Conservation (phyloP, 2,113 vertebrate genomes). For the Paracanthobrama guichenoti region DNA sequence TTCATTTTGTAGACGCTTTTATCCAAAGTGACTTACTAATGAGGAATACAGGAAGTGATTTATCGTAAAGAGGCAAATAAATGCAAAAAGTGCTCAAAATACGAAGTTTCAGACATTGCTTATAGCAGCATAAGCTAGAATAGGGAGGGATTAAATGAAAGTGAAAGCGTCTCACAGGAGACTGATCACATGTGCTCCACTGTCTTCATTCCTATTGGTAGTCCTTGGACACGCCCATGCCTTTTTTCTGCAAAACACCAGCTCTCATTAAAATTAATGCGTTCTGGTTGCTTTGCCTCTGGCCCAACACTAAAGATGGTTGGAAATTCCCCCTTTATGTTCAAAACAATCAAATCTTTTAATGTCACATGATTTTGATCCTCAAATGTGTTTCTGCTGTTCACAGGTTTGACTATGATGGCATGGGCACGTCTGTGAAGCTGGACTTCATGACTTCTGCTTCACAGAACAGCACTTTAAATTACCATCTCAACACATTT, state of each 20-base stretch:
- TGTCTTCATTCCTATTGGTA: not conserved
- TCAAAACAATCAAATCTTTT: not conserved
- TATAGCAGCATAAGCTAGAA: no score
- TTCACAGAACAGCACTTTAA: slow-evolving; percentile 67
- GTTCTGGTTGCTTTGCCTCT: not conserved
- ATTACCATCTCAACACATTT: slow-evolving; percentile 67
- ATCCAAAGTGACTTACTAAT: no score
- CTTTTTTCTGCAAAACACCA: not conserved
- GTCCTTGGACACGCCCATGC: not conserved
- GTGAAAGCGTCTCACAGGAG: not conserved
- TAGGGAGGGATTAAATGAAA: no score
- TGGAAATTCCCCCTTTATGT: not conserved
- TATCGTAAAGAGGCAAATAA: no score
- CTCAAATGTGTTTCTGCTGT: slow-evolving; percentile 2
- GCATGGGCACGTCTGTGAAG: slow-evolving; percentile 60
- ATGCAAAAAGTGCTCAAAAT: no score
- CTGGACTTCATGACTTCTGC: slow-evolving; percentile 68
- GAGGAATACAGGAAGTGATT: no score
- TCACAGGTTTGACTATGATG: slow-evolving; percentile 69
- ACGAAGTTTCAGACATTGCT: no score
- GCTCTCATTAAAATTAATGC: not conserved
- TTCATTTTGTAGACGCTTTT: no score
- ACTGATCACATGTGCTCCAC: not conserved
- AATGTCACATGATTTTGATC: not conserved
- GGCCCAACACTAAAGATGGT: no score